Evolutionary conservation across 2,888 invertebrate species (phyloP), one percentile per base, ranked within the genome.

Genomic region (Oasisia sp.): DNA sequence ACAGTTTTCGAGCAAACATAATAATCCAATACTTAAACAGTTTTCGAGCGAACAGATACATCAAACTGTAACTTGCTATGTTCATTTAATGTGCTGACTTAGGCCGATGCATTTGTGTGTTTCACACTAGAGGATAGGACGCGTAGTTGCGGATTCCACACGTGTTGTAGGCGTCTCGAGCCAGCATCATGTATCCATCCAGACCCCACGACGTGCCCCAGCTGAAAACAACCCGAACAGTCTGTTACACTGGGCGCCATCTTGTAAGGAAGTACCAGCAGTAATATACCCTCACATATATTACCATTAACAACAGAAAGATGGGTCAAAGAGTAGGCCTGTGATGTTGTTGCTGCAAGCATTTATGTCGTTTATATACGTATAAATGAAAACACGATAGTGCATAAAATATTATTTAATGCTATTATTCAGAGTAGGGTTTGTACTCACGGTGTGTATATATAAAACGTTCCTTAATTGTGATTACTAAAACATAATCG

Each of bases 191-290:
- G 74, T 74, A 74, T 5, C 74, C 74, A 27, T 74, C n/a, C 27
- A 74, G 74, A n/a, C 74, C 74, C 74, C 74, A 74, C 74, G 74
- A 74, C 74, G 74, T 74, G 74, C 74, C 74, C 74, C 74, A 74
- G 74, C 74, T 74, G n/a, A 19, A 58, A 74, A n/a, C 50, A 50
- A 50, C 5, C 7, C 19, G 74, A 19, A 74, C 74, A 74, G 19
- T 0, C 74, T n/a, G 27, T 27, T 74, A 74, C 27, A 74, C 5
- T 74, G 50, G 50, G 14, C 14, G 50, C 50, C 50, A 50, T 50
- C 50, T 50, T 50, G 50, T 1, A 50, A 8, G 9, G 3, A 12
- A 50, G 50, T 50, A 50, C 50, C 50, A 50, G 9, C 50, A 50
- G 50, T 19, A 74, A 74, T n/a, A 19, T 74, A 19, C 74, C 27